These are phyloP conservation scores for Drosophila ercepeae DNA, from an alignment of 1,140 invertebrate genomes.

Conservation along the genomic window DNA sequence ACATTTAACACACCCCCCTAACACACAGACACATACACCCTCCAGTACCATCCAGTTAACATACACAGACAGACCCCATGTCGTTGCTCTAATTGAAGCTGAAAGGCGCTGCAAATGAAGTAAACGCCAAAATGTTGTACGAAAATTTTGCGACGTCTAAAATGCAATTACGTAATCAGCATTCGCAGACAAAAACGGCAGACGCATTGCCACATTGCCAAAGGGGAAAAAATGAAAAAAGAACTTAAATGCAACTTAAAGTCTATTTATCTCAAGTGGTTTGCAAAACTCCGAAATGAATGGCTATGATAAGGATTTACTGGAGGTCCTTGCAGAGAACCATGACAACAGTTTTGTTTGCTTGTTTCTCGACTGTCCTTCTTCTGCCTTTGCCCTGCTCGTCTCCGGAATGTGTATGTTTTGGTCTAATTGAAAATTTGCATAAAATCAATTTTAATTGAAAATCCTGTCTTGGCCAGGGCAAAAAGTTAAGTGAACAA, in stretches of 20 bases:
- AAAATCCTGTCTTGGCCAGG: constrained; percentile 70
- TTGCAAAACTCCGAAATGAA: constrained; percentile 48
- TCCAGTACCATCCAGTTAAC: too few species aligned
- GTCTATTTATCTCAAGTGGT: constrained; percentile 75
- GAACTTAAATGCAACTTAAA: constrained; percentile 50
- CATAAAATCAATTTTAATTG: constrained; percentile 82
- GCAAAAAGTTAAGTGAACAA: constrained; percentile 74
- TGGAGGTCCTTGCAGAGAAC: background rate
- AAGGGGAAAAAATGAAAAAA: constrained; percentile 6
- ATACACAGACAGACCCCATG: constrained; percentile 5
- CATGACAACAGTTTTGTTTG: constrained; percentile 43
- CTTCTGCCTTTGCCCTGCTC: constrained; percentile 9
- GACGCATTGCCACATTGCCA: background rate
- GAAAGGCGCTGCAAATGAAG: constrained; percentile 78
- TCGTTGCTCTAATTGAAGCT: constrained; percentile 62
- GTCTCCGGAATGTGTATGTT: constrained; percentile 45
- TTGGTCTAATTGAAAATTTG: constrained; percentile 81
- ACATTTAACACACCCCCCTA: constrained; percentile 63
- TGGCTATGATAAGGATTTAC: constrained; percentile 28
- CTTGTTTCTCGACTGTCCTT: constrained; percentile 30
- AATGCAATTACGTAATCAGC: constrained; percentile 81
- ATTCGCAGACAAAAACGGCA: constrained; percentile 48
- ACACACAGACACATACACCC: constrained; percentile 6
- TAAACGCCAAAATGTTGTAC: constrained; percentile 79
- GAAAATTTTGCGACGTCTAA: constrained; percentile 66